These are phyloP conservation scores for Myoxocephalus aenaeus DNA, from an alignment of 2,797 vertebrate genomes.

Conservation along the genomic window DNA sequence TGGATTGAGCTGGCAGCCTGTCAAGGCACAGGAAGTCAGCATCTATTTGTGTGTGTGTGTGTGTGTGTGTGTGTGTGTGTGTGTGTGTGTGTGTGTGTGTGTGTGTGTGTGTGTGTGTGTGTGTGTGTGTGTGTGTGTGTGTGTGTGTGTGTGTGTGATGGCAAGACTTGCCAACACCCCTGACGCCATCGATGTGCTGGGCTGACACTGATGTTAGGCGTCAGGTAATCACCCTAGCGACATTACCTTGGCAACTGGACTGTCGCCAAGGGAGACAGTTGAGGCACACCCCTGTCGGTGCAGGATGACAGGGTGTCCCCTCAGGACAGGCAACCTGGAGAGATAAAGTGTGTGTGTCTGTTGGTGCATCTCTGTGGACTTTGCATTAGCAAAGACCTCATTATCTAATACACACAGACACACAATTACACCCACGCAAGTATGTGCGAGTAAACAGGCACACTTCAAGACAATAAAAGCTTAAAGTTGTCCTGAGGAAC, in stretches of 20 bases:
- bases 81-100: constrained; percentile 23
- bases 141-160: constrained; percentile 34
- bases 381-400: constrained; percentile 42
- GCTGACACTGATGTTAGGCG: constrained; percentile 71
- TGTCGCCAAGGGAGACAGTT: constrained; percentile 78
- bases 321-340: constrained; percentile 60
- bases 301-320: constrained; percentile 72
- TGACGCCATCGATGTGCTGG: constrained; percentile 52
- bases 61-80: constrained; percentile 37
- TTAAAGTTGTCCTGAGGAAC: constrained; percentile 22
- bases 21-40: constrained; percentile 63
- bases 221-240: constrained; percentile 75
- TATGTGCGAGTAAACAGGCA: constrained; percentile 5
- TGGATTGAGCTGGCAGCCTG: constrained; percentile 75
- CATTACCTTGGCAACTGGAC: constrained; percentile 75
- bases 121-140: constrained; percentile 24
- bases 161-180: constrained; percentile 61
- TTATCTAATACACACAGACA: constrained; percentile 40
- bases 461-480: constrained; percentile 19
- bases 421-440: constrained; percentile 24
- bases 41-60: constrained; percentile 42
- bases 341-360: constrained; percentile 41
- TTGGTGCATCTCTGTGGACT: constrained; percentile 34
- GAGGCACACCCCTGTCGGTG: constrained; percentile 65
- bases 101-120: constrained; percentile 34